Evolutionary conservation across 2,888 invertebrate species (phyloP).

Genomic region (Drosophila borborema): DNA sequence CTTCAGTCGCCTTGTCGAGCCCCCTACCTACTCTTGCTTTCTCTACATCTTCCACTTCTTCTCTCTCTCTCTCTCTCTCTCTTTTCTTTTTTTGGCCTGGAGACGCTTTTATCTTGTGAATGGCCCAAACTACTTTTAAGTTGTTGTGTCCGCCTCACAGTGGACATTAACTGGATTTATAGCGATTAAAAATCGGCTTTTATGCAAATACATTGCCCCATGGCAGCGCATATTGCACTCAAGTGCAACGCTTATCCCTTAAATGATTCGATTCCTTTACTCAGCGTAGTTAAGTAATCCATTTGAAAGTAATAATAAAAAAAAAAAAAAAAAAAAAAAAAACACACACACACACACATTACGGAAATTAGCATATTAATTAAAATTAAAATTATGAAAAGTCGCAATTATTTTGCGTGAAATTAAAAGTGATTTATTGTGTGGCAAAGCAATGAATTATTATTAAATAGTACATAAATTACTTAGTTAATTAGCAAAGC

Average conservation of each 20-base stretch:
- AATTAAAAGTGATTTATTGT: background rate
- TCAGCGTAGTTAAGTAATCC: background rate
- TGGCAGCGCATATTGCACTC: background rate
- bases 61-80: background rate
- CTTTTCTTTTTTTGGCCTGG: background rate
- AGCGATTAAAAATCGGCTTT: conserved; percentile 45
- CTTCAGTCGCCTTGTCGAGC: conserved; percentile 43
- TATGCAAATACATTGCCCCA: conserved; percentile 9
- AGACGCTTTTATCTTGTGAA: conserved; percentile 58
- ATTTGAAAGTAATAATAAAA: background rate
- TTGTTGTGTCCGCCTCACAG: conserved; percentile 49
- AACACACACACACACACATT: no score
- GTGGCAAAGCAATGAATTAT: background rate
- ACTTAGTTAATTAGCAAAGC: background rate
- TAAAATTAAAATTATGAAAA: background rate
- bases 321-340: background rate
- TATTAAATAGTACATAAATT: background rate
- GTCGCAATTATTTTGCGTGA: background rate
- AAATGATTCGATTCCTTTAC: background rate
- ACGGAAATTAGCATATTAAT: background rate
- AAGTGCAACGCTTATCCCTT: background rate
- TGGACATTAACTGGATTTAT: conserved; percentile 53
- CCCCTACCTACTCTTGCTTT: conserved; percentile 19
- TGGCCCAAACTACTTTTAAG: conserved; percentile 53
- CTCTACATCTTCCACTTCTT: background rate